Evolutionary conservation across 2,888 invertebrate genomes (phyloP).

Genomic region (Sisyra nigra): DNA sequence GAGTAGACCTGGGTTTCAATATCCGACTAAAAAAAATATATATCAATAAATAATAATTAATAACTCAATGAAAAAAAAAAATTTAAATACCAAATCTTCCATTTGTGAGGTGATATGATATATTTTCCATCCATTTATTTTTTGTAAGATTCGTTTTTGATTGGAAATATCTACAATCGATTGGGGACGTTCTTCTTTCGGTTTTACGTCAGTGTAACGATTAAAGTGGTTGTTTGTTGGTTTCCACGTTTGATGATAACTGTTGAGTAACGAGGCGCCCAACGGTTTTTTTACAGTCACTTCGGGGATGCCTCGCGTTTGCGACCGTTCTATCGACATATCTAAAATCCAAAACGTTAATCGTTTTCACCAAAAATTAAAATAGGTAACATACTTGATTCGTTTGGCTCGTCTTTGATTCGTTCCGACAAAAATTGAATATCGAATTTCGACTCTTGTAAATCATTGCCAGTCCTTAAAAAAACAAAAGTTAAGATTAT

Average conservation of each 20-base stretch:
- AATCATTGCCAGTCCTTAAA: constrained; percentile 34
- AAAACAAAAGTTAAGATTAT: constrained; percentile 17
- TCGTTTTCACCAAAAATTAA: too few species aligned
- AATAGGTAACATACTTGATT: constrained; percentile 21
- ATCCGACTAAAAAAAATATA: constrained; percentile 29
- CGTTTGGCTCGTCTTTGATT: constrained; percentile 27
- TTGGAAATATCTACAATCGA: constrained; percentile 79
- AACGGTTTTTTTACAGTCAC: constrained; percentile 25
- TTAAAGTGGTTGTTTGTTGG: constrained; percentile 58
- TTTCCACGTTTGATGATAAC: constrained; percentile 54
- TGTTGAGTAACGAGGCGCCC: constrained; percentile 35
- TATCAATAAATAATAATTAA: constrained; percentile 36
- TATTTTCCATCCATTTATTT: constrained; percentile 89
- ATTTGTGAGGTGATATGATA: constrained; percentile 84
- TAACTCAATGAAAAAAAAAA: neutral
- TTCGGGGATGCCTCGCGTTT: constrained; percentile 13
- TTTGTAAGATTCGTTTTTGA: constrained; percentile 72
- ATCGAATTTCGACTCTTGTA: constrained; percentile 32
- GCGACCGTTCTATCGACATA: constrained; percentile 5
- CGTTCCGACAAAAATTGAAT: constrained; percentile 44
- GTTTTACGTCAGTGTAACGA: constrained; percentile 67
- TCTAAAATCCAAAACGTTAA: constrained; percentile 1
- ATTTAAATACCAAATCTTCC: constrained; percentile 77
- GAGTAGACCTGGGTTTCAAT: constrained; percentile 32
- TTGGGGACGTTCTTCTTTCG: constrained; percentile 65